Evolutionary conservation across 2,888 invertebrate genomes (phyloP).

Genomic region (Anorthoa munda): DNA sequence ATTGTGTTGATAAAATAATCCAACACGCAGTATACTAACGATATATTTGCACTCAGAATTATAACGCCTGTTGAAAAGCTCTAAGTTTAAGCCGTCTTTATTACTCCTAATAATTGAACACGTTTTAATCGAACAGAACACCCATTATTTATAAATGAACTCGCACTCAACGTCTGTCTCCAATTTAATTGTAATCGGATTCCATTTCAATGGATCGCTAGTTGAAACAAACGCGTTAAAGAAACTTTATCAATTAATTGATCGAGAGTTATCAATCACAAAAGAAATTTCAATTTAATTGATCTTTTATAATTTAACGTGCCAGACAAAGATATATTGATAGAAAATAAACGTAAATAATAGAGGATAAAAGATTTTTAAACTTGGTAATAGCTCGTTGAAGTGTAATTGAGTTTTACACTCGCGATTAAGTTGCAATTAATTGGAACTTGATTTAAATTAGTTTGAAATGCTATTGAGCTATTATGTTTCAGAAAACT

Average conservation of each 20-base stretch:
- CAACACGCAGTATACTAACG: too few species aligned
- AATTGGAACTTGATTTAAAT: conserved; percentile 37
- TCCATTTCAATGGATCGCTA: conserved; percentile 34
- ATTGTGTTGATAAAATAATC: too few species aligned
- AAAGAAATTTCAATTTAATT: conserved; percentile 39
- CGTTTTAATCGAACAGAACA: conserved; percentile 34
- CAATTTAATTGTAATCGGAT: conserved; percentile 46
- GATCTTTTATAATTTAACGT: conserved; percentile 35
- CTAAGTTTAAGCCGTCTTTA: neutral
- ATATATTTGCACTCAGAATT: too few species aligned
- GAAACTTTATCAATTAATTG: conserved; percentile 59
- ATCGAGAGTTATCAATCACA: conserved; percentile 35
- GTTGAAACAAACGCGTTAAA: conserved; percentile 46
- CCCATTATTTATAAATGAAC: conserved; percentile 37
- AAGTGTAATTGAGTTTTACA: conserved; percentile 21
- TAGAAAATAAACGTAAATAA: conserved; percentile 29
- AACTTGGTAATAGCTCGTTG: conserved; percentile 26
- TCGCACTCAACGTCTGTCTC: conserved; percentile 20
- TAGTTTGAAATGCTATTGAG: conserved; percentile 11
- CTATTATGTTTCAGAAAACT: neutral
- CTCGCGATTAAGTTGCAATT: conserved; percentile 28
- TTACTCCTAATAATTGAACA: conserved; percentile 17
- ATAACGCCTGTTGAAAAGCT: neutral
- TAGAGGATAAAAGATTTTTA: conserved; percentile 31
- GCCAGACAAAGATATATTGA: conserved; percentile 25